Evolutionary conservation across 2,888 invertebrate species (phyloP).

Genomic region (Deroplatys truncata): DNA sequence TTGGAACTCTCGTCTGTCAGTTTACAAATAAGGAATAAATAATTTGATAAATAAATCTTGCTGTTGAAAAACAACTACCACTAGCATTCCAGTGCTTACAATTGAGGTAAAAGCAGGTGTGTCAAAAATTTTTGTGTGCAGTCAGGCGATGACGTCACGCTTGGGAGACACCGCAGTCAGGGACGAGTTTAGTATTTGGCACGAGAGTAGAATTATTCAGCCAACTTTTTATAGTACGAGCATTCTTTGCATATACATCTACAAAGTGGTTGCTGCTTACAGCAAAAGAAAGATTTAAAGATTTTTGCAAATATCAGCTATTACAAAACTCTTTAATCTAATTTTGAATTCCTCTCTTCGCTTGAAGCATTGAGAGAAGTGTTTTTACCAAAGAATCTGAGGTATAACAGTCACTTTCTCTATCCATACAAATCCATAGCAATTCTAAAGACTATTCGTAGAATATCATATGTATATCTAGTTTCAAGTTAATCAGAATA

Average conservation of each 20-base stretch:
- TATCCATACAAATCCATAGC: no score
- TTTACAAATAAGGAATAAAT: not conserved
- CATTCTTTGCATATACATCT: not conserved
- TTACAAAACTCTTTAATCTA: no score
- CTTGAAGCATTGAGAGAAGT: no score
- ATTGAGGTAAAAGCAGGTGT: not conserved
- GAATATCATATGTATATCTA: no score
- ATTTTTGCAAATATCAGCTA: no score
- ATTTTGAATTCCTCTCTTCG: no score
- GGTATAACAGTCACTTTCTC: no score
- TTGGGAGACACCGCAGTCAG: not conserved
- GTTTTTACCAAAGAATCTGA: no score
- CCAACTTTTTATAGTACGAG: not conserved
- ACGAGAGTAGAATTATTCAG: not conserved
- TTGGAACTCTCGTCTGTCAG: no score
- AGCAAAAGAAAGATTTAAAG: no score
- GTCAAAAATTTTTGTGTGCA: not conserved
- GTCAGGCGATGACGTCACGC: not conserved
- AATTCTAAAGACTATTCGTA: no score
- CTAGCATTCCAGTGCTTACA: not conserved
- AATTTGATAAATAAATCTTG: not conserved
- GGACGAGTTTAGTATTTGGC: not conserved
- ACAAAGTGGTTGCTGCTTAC: not conserved
- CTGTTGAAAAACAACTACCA: not conserved
- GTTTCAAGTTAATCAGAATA: no score